Percentiles rank a stretch among this genome's conserved stretches.
Evolutionary conservation across 1,140 invertebrate genomes (phyloP).

Genomic region (Centruroides vittatus): DNA sequence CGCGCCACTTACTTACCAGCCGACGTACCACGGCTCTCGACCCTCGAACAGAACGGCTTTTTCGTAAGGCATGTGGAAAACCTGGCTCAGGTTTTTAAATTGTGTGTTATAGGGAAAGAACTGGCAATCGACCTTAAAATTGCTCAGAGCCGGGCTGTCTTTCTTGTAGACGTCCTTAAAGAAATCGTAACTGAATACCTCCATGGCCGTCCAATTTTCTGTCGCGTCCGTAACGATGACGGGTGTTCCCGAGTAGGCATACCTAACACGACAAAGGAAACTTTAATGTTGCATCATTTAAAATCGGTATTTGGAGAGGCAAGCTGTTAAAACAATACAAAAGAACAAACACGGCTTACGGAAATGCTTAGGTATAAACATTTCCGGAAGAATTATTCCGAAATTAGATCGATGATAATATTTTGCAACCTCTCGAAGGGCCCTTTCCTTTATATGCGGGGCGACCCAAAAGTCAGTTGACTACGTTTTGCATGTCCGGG

Average conservation of each 20-base stretch:
- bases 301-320: too few species aligned
- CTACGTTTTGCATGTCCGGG: too few species aligned
- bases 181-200: slow-evolving; percentile 25
- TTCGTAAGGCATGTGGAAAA: slow-evolving; percentile 46
- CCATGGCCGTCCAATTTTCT: slow-evolving; percentile 24
- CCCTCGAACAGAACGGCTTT: slow-evolving; percentile 35
- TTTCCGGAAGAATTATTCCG: too few species aligned
- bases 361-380: too few species aligned
- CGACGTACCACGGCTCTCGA: slow-evolving; percentile 63
- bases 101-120: slow-evolving; percentile 85
- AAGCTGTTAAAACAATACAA: too few species aligned
- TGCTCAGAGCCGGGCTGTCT: slow-evolving; percentile 1
- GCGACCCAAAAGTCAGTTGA: too few species aligned
- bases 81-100: slow-evolving; percentile 54
- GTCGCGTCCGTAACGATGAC: slow-evolving; percentile 19
- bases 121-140: slow-evolving; percentile 42
- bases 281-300: too few species aligned
- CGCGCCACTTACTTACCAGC: slow-evolving; percentile 50
- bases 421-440: too few species aligned
- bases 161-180: slow-evolving; percentile 28
- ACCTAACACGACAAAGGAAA: neutral
- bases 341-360: too few species aligned
- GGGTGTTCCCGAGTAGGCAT: slow-evolving; percentile 9
- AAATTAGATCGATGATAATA: too few species aligned
- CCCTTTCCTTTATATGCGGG: too few species aligned